Evolutionary conservation across 2,797 vertebrate genomes (phyloP).

Genomic region (Helarctos malayanus): DNA sequence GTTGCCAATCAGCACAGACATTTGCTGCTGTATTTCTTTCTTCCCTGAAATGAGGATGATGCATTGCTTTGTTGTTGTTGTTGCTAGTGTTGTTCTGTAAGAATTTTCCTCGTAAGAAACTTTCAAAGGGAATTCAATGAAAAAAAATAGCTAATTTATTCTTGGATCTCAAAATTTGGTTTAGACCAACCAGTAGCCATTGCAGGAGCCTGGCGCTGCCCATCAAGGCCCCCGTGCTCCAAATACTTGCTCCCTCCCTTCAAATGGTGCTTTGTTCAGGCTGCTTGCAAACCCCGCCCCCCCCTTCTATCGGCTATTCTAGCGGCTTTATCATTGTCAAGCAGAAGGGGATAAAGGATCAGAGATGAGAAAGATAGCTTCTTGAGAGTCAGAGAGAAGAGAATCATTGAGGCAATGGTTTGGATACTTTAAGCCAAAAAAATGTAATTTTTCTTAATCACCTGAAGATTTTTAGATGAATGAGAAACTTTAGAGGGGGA

Average conservation of each 20-base stretch:
- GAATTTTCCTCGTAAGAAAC: not conserved
- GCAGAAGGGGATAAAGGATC: not conserved
- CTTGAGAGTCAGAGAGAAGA: not conserved
- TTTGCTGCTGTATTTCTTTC: not conserved
- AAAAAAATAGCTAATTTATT: not conserved
- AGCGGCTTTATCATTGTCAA: not conserved
- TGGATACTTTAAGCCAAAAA: not conserved
- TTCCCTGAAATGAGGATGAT: not conserved
- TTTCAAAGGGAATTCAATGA: not conserved
- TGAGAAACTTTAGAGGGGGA: not conserved
- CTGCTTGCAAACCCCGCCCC: too few relatives aligned
- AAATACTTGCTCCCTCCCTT: not conserved
- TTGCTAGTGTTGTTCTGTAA: not conserved
- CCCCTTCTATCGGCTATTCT: not conserved
- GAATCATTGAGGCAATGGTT: not conserved
- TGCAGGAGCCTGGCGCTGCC: too few relatives aligned
- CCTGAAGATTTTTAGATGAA: not conserved
- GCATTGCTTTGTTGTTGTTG: not conserved
- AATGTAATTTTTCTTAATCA: not conserved
- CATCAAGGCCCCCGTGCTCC: rapidly evolving
- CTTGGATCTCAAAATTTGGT: not conserved
- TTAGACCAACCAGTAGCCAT: not conserved
- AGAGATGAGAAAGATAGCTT: not conserved
- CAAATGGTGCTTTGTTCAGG: not conserved
- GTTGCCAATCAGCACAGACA: not conserved